Evolutionary conservation across 2,888 invertebrate genomes (phyloP).

Genomic region (Euproctis similis): DNA sequence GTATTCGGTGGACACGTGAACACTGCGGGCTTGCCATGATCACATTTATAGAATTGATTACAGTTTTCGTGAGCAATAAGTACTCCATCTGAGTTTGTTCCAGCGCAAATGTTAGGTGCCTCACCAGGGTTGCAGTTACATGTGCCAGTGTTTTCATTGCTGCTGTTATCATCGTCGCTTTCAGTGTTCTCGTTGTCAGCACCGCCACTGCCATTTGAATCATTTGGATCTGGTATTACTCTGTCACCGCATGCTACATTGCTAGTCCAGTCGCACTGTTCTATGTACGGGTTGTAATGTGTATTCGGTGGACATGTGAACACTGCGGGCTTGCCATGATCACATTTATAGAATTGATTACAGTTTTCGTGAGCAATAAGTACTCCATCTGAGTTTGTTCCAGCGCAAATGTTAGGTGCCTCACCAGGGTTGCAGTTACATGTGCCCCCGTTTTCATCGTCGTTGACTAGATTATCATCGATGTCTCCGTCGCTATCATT

Average conservation of each 20-base stretch:
- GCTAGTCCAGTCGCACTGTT: conserved; percentile 33
- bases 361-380: conserved; percentile 38
- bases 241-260: conserved; percentile 34
- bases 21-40: conserved; percentile 16
- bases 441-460: conserved; percentile 8
- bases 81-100: conserved; percentile 17
- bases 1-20: conserved; percentile 14
- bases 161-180: not conserved
- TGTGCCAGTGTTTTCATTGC: not conserved
- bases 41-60: conserved; percentile 27
- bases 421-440: conserved; percentile 20
- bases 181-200: not conserved
- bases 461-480: conserved; percentile 6
- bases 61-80: conserved; percentile 25
- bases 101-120: conserved; percentile 24
- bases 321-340: conserved; percentile 21
- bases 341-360: conserved; percentile 33
- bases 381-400: conserved; percentile 23
- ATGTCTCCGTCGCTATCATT: not conserved
- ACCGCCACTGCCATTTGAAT: not conserved
- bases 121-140: conserved; percentile 26
- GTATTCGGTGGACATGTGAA: conserved; percentile 19
- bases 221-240: conserved; percentile 9
- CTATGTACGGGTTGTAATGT: conserved; percentile 24
- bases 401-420: conserved; percentile 29